A percentile compares a stretch with the other conserved stretches of the same genome.
These are phyloP conservation scores for Dione vanillae DNA, from an alignment of 2,888 invertebrate genomes.

Conservation along the genomic window DNA sequence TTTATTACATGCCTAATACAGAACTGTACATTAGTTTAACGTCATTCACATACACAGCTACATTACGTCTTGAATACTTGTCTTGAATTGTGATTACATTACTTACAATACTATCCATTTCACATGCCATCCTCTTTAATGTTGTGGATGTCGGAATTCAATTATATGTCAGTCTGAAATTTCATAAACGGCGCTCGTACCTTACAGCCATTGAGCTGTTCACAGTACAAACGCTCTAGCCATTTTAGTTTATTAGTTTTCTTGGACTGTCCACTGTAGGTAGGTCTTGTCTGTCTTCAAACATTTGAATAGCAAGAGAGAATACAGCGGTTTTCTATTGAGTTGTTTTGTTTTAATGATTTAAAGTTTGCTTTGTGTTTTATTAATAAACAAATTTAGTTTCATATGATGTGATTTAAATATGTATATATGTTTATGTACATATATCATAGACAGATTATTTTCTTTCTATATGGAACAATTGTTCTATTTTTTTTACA, in stretches of 20 bases:
- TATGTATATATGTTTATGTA: too few relatives aligned
- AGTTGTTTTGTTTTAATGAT: conserved; percentile 18
- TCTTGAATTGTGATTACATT: conserved; percentile 32
- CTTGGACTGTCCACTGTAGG: conserved; percentile 14
- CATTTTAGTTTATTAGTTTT: conserved; percentile 20
- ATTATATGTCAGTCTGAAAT: conserved; percentile 52
- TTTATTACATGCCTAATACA: neutral
- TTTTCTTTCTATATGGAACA: too few relatives aligned
- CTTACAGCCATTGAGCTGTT: conserved; percentile 39
- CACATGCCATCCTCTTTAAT: conserved; percentile 40
- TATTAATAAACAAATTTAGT: neutral
- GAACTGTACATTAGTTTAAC: conserved; percentile 7
- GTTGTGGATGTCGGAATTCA: conserved; percentile 49
- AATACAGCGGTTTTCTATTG: conserved; percentile 10
- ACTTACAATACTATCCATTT: conserved; percentile 45
- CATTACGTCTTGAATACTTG: conserved; percentile 34
- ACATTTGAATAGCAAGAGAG: conserved; percentile 24
- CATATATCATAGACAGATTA: too few relatives aligned
- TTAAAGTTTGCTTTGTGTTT: neutral
- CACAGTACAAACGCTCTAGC: conserved; percentile 20
- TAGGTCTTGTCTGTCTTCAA: conserved; percentile 18
- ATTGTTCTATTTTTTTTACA: too few relatives aligned
- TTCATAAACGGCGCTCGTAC: conserved; percentile 39
- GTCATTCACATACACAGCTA: conserved; percentile 18
- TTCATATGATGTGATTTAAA: too few relatives aligned